A percentile compares a stretch with the other conserved stretches of the same genome.
phyloP scores from a whole-genome alignment of 2,888 invertebrate genomes.

The Sabatieria punctata region DNA sequence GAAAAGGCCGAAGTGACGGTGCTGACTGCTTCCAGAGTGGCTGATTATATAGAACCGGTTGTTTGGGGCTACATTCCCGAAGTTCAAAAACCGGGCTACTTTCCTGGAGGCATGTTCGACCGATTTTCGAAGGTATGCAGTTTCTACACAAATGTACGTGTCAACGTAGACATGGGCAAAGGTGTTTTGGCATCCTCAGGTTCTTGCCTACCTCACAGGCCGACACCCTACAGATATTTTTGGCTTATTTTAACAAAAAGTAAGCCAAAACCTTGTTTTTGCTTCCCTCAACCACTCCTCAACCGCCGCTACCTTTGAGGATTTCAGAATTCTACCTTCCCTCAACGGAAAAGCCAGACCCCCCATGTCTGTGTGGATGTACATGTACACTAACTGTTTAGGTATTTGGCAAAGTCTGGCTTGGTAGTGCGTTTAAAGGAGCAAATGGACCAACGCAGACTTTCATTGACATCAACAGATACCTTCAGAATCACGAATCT shows the following conservation, averaged over 20 bases:
- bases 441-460: constrained; percentile 58
- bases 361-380: no score
- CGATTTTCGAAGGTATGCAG: constrained; percentile 14
- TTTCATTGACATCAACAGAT: constrained; percentile 47
- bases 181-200: no score
- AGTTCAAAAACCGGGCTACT: constrained; percentile 20
- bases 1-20: not conserved
- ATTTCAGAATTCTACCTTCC: no score
- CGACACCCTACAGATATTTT: no score
- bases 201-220: no score
- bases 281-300: no score
- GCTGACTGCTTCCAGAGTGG: not conserved
- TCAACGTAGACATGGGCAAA: no score
- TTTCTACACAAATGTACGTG: not conserved
- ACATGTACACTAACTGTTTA: no score
- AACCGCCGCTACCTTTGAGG: no score
- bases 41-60: constrained; percentile 15
- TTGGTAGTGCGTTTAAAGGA: constrained; percentile 69
- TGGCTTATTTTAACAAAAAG: no score
- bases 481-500: constrained; percentile 51
- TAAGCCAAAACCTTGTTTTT: no score
- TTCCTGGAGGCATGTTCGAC: constrained; percentile 22
- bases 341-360: no score
- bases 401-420: constrained; percentile 59
- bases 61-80: constrained; percentile 24